Percentiles rank a stretch among this genome's conserved stretches.
Conservation (phyloP, 2,888 invertebrate species). For the Eristalis intricaria region DNA sequence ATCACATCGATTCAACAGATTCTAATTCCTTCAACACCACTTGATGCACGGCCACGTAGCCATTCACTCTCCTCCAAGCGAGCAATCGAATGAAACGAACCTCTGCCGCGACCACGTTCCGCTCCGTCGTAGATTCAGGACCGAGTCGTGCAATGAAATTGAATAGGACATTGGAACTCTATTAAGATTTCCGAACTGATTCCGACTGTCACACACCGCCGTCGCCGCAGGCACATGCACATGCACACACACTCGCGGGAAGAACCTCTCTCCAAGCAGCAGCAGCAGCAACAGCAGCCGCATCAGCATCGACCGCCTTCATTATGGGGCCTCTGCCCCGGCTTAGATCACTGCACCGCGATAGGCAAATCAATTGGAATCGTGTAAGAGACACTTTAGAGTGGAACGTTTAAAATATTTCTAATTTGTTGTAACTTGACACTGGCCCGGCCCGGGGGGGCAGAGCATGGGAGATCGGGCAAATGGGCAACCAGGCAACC, state of each 20-base stretch:
- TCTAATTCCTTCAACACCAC: conserved; percentile 61
- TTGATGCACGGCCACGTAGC: conserved; percentile 47
- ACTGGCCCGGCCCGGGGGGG: conserved; percentile 40
- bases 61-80: conserved; percentile 11
- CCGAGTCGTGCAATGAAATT: conserved; percentile 70
- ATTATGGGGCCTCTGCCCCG: conserved; percentile 53
- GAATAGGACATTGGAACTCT: conserved; percentile 72
- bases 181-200: conserved; percentile 71
- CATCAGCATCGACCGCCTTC: conserved; percentile 36
- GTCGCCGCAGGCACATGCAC: not conserved
- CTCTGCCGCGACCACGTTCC: not conserved
- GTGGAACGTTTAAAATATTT: conserved; percentile 72
- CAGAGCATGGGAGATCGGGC: conserved; percentile 10
- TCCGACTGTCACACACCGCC: conserved; percentile 64
- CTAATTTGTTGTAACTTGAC: conserved; percentile 72
- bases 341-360: conserved; percentile 63
- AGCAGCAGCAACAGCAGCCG: not conserved
- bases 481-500: conserved; percentile 24
- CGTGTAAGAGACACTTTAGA: conserved; percentile 72
- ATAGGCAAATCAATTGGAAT: conserved; percentile 72
- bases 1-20: conserved; percentile 18
- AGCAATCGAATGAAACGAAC: conserved; percentile 9
- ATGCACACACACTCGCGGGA: not conserved
- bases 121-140: conserved; percentile 38
- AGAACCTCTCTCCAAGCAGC: not conserved